These are phyloP conservation scores for Amniataba percoides DNA, from an alignment of 2,797 vertebrate species.

Conservation along the genomic window DNA sequence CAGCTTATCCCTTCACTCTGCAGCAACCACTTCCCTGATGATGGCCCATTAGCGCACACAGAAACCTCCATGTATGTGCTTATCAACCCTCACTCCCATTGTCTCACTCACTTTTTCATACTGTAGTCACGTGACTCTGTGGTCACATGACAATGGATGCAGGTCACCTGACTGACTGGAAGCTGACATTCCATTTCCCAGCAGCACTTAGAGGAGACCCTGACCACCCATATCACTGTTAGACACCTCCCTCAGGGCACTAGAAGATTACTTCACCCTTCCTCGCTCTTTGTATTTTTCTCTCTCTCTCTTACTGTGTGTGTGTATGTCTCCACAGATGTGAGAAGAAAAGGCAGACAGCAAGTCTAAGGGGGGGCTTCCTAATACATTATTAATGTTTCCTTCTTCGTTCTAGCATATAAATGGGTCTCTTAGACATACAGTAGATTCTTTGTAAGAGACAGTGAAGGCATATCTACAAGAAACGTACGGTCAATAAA, in stretches of 20 bases:
- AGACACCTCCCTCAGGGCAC: constrained; percentile 59
- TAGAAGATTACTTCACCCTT: constrained; percentile 43
- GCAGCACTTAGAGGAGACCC: constrained; percentile 79
- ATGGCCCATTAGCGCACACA: constrained; percentile 73
- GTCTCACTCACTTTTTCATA: background rate
- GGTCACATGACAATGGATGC: constrained; percentile 65
- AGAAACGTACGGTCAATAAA: background rate
- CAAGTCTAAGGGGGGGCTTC: constrained; percentile 57
- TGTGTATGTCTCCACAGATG: constrained; percentile 27
- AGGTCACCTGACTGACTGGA: constrained; percentile 76
- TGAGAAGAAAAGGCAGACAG: constrained; percentile 52
- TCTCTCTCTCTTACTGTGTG: background rate
- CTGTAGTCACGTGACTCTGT: constrained; percentile 54
- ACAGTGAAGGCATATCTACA: background rate
- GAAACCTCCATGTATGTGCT: constrained; percentile 26
- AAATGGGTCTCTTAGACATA: constrained; percentile 26
- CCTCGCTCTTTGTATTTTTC: background rate
- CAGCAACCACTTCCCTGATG: constrained; percentile 65
- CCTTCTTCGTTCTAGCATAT: constrained; percentile 39
- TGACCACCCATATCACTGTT: constrained; percentile 64
- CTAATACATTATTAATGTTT: constrained; percentile 70
- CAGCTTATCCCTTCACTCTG: constrained; percentile 68
- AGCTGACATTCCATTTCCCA: constrained; percentile 69
- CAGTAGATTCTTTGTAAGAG: constrained; percentile 14
- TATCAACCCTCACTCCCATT: background rate